Base-by-base conservation (phyloP, 2,797 vertebrate species). In the Coreius guichenoti region DNA sequence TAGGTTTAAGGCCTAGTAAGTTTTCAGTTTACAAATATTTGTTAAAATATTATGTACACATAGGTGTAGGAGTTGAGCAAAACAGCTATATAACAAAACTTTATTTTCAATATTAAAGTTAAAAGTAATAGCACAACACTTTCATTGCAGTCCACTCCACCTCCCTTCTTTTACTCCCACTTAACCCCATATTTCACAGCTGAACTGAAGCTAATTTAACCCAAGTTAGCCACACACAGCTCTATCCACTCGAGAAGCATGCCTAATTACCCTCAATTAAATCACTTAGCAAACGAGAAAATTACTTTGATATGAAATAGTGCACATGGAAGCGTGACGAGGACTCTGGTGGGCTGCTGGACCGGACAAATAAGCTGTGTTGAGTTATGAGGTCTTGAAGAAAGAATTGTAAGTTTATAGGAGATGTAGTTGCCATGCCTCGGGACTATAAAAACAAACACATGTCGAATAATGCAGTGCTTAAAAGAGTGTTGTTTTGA, bases 261-360 rank as follows among this genome's bases (percentile, higher is more conserved):
- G 94, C 93, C 93, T 96, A 95, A 95, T 96, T 95, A 95, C 94
- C 93, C 94, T 89, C 94, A 95, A 96, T 96, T 95, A 95, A 95
- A 94, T 91, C 90, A 90, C 90, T 92, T 91, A 87, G 91, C 94
- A 95, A 95, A 96, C 91, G 92, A 95, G 93, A 95, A 96, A 95
- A 95, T 94, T 91, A 93, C 93, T 94, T 93, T 91, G 92, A 95
- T 96, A 95, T 95, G 94, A 94, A 95, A 94, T 92, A 91, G 94
- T 92, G 93, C 94, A 93, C 93, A 94, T 91, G 91, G 91, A 91
- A 90, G 87, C 56, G 88, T 92, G 91, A 91, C 92, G 92, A 91
- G 92, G 90, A 61, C 69, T 43, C 61, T 78, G 51, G 54, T 86
- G 51, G 12, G 67, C n/a, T 54, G 21, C 51, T 73, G 68, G 17